A percentile compares a stretch with the other conserved stretches of the same genome.
These are phyloP conservation scores for Caenorhabditis doughertyi DNA, from an alignment of 2,888 invertebrate genomes.

Conservation along the genomic window DNA sequence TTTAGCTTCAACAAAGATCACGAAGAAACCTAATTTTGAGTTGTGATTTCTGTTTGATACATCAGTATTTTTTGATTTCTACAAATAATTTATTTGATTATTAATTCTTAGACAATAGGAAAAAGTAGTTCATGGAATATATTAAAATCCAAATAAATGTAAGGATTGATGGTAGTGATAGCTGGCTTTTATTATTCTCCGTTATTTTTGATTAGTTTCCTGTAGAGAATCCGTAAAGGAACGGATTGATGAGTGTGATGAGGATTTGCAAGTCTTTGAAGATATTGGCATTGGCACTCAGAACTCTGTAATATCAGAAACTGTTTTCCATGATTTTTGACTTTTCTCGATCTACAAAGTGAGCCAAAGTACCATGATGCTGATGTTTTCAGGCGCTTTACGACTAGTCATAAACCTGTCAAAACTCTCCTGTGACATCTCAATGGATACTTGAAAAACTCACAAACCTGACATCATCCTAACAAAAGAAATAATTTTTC, in stretches of 20 bases:
- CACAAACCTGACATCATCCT: slow-evolving; percentile 29
- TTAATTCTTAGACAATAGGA: too few species aligned
- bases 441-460: neutral
- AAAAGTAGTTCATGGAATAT: neutral
- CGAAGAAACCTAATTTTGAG: too few species aligned
- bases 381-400: slow-evolving; percentile 27
- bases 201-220: slow-evolving; percentile 25
- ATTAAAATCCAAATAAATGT: neutral
- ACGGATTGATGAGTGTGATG: slow-evolving; percentile 82
- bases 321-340: neutral
- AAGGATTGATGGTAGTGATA: slow-evolving; percentile 17
- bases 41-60: too few species aligned
- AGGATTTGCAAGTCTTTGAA: slow-evolving; percentile 82
- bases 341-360: neutral
- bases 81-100: too few species aligned
- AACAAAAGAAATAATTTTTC: slow-evolving; percentile 17
- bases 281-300: slow-evolving; percentile 75
- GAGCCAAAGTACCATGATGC: neutral
- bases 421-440: slow-evolving; percentile 15
- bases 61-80: too few species aligned
- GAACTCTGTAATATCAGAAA: slow-evolving; percentile 62
- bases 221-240: slow-evolving; percentile 79
- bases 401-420: slow-evolving; percentile 43
- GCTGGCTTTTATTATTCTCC: slow-evolving; percentile 20
- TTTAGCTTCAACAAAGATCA: too few species aligned